Percentiles rank a stretch among this genome's conserved stretches.
phyloP scores from a whole-genome alignment of 1,140 invertebrate genomes.

The Dinoponera quadriceps region DNA sequence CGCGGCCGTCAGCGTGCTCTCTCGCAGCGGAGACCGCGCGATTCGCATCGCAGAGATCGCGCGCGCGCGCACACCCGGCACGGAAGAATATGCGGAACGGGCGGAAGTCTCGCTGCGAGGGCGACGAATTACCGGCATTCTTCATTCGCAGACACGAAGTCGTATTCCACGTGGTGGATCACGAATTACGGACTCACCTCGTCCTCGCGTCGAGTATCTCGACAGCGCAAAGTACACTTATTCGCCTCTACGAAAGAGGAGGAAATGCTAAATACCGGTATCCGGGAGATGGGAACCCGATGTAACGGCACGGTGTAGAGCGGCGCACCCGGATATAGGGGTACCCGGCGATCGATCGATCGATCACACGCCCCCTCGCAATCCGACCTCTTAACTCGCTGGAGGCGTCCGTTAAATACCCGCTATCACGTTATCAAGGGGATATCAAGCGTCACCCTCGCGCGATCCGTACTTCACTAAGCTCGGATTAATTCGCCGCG shows the following conservation, averaged over 20 bases:
- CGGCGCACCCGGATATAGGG: no score
- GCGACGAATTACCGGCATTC: neutral
- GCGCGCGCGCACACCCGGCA: no score
- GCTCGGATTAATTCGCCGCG: conserved; percentile 20
- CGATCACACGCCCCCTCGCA: no score
- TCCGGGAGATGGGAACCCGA: no score
- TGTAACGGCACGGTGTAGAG: no score
- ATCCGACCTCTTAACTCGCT: conserved; percentile 10
- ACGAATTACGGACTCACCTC: no score
- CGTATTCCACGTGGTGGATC: no score
- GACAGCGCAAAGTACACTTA: no score
- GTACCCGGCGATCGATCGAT: neutral
- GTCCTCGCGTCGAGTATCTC: no score
- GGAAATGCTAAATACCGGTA: no score
- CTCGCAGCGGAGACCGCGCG: neutral
- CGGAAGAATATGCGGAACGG: neutral
- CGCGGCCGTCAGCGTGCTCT: conserved; percentile 20
- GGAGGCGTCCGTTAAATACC: conserved; percentile 14
- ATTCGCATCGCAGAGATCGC: neutral
- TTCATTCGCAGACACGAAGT: neutral
- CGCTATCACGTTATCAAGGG: neutral
- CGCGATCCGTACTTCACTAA: neutral
- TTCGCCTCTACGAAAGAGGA: no score
- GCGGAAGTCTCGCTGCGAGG: neutral
- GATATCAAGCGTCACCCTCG: conserved; percentile 22